phyloP scores from a whole-genome alignment of 2,113 vertebrate species.

The Spizaetus ornatus region DNA sequence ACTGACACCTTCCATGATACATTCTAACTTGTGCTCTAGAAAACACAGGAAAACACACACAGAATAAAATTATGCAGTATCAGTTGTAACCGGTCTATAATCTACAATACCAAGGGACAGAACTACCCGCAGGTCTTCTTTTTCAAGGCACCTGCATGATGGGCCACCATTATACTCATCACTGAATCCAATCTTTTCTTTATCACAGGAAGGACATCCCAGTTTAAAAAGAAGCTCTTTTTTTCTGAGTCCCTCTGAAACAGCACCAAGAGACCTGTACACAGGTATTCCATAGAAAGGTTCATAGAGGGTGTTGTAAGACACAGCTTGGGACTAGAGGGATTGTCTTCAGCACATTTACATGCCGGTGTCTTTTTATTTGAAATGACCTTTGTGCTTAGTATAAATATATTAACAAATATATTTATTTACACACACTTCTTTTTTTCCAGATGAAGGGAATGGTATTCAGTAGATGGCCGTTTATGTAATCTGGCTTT shows the following conservation, averaged over 20 bases:
- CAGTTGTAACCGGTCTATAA: not conserved
- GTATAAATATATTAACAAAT: not conserved
- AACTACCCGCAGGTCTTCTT: not conserved
- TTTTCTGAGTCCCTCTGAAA: not conserved
- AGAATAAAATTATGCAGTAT: not conserved
- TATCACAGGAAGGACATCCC: not conserved
- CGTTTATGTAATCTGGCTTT: not conserved
- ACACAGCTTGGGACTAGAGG: not conserved
- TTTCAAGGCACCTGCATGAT: not conserved
- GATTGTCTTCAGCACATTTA: not conserved
- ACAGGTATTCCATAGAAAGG: not conserved
- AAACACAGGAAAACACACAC: not conserved
- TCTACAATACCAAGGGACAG: not conserved
- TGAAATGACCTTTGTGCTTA: not conserved
- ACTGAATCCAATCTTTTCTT: not conserved
- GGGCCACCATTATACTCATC: not conserved
- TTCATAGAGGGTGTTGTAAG: not conserved
- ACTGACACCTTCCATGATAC: not conserved
- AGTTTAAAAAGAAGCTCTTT: not conserved
- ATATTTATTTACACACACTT: too few species aligned
- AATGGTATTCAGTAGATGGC: not conserved
- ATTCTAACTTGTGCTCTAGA: not conserved
- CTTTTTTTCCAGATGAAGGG: not conserved
- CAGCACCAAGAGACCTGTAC: not conserved
- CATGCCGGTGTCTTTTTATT: not conserved